Evolutionary conservation across 2,113 vertebrate species (phyloP).

Genomic region (Setophaga petechia): DNA sequence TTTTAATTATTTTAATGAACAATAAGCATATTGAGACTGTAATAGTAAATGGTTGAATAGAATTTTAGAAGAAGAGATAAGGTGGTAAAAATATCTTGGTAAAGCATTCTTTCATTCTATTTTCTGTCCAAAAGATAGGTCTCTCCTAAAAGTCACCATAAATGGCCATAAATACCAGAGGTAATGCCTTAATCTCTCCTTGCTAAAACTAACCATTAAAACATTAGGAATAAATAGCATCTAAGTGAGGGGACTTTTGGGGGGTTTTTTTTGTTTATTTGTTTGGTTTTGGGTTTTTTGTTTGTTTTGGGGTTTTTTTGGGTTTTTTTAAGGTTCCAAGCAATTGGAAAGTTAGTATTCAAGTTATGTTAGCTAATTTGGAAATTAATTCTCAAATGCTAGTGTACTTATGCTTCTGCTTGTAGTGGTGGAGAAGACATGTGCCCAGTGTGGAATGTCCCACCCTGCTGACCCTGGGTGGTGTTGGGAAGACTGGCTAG

Average conservation of each 20-base stretch:
- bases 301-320: too few species aligned
- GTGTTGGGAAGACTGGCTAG: background rate
- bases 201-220: background rate
- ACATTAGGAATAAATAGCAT: background rate
- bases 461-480: background rate
- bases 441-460: background rate
- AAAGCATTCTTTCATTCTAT: background rate
- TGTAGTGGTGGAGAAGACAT: background rate
- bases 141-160: background rate
- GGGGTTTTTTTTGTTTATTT: too few species aligned
- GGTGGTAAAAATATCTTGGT: background rate
- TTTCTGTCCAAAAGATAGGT: background rate
- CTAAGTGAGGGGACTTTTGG: background rate
- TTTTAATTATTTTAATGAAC: background rate
- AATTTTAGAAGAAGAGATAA: slow-evolving; percentile 5
- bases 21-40: background rate
- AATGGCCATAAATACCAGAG: background rate
- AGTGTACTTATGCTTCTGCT: background rate
- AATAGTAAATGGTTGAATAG: background rate
- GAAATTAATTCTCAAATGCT: background rate
- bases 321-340: background rate
- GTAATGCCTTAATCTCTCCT: background rate
- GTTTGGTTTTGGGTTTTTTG: too few species aligned
- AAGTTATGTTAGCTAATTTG: background rate
- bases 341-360: background rate